Evolutionary conservation across 2,113 vertebrate genomes (phyloP), one percentile per base, ranked within the genome.

Genomic region (Heterotis niloticus): DNA sequence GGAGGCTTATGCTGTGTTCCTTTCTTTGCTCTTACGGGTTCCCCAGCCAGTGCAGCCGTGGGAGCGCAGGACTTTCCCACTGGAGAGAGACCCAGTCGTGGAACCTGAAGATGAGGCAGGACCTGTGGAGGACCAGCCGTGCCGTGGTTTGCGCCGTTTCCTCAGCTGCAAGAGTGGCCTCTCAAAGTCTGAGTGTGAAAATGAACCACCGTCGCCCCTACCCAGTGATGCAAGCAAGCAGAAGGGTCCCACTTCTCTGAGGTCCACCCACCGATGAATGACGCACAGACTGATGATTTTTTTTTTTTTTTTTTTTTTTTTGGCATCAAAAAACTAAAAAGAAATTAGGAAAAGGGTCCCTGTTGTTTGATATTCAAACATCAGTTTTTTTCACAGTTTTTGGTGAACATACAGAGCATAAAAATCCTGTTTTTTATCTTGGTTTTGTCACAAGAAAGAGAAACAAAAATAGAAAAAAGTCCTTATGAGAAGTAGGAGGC

Each of bases 281-380:
- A 91, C 84, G 83, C 79, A 75, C 14, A 77, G 44, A 59, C 78
- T 74, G 34, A n/a, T n/a, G n/a, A n/a, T n/a, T n/a, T n/a, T n/a
- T n/a, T n/a, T n/a, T n/a, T n/a, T n/a, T n/a, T n/a, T n/a, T n/a
- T n/a, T n/a, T n/a, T n/a, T n/a, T n/a, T n/a, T n/a, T n/a, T n/a
- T n/a, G n/a, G n/a, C n/a, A n/a, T n/a, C n/a, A 78, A 75, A 62
- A 74, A 79, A 56, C 69, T 44, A 65, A 75, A 72, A 67, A 18
- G 74, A 71, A 24, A 77, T 82, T 62, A 17, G 78, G 78, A 72
- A 57, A 76, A 91, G 89, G 92, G 91, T 93, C 93, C 88, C 93
- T 93, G 93, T 81, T 90, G 95, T 96, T 96, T 96, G 94, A 95
- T 96, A 96, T 96, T 95, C 95, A 96, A 95, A 96, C 95, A 94